phyloP scores from a whole-genome alignment of 30 jellyfish, hydroid and myxozoan species.

The Morbakka virulenta region DNA sequence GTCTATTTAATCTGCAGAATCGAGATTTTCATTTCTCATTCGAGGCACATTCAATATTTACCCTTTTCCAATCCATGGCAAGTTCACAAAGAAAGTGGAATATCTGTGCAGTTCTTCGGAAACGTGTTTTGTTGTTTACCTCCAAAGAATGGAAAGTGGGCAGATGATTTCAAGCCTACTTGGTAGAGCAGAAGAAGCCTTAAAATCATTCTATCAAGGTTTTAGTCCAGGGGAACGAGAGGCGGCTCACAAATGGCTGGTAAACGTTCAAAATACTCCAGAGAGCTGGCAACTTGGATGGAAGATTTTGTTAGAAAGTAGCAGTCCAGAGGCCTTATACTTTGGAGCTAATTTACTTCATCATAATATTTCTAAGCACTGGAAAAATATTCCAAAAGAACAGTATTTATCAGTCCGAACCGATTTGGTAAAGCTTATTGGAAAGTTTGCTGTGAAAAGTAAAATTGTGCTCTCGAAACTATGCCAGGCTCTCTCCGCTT shows the following conservation, averaged over 20 bases:
- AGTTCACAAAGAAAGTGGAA: too few relatives aligned
- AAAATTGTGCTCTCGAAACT: slow-evolving; percentile 64
- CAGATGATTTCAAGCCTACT: too few relatives aligned
- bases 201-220: slow-evolving; percentile 60
- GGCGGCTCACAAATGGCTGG: slow-evolving; percentile 74
- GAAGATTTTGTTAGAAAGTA: slow-evolving; percentile 46
- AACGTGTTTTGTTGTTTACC: too few relatives aligned
- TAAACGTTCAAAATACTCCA: slow-evolving; percentile 59
- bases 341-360: slow-evolving; percentile 83
- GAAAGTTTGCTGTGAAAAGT: slow-evolving; percentile 15
- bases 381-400: slow-evolving; percentile 56
- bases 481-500: slow-evolving; percentile 50
- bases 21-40: too few relatives aligned
- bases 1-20: too few relatives aligned
- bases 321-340: slow-evolving; percentile 67
- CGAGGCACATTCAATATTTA: too few relatives aligned
- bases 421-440: slow-evolving; percentile 31
- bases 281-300: slow-evolving; percentile 79
- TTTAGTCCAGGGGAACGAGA: slow-evolving; percentile 35
- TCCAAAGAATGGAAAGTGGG: too few relatives aligned
- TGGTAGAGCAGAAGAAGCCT: slow-evolving; percentile 47
- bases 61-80: too few relatives aligned
- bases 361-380: slow-evolving; percentile 37
- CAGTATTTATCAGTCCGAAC: slow-evolving; percentile 40
- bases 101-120: too few relatives aligned